A percentile compares a stretch with the other conserved stretches of the same genome.
Conservation (phyloP, 2,797 vertebrate species). For the Podargus strigoides region DNA sequence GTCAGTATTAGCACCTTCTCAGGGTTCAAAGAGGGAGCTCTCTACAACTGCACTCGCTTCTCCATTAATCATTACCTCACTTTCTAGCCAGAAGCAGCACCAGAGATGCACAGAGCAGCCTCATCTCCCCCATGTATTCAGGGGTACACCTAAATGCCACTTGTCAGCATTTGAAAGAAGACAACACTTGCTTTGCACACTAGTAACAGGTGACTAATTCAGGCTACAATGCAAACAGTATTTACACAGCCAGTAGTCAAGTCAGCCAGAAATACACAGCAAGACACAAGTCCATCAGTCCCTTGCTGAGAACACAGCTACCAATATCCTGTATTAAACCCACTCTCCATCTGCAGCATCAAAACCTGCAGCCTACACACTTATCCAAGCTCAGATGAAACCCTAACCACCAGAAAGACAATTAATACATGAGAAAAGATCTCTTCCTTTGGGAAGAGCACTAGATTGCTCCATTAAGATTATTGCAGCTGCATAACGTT, state of each 20-base stretch:
- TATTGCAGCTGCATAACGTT: conserved; percentile 32
- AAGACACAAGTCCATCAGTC: rapidly evolving
- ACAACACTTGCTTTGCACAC: not conserved
- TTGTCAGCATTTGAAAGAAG: not conserved
- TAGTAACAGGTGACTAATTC: not conserved
- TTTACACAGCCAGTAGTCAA: not conserved
- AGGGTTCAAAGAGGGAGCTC: not conserved
- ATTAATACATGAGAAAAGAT: conserved; percentile 64
- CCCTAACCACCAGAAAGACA: conserved; percentile 43
- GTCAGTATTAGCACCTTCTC: not conserved
- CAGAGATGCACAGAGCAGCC: not conserved
- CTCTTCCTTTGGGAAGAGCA: conserved; percentile 58
- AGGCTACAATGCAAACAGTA: not conserved
- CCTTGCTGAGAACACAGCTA: not conserved
- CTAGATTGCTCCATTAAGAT: conserved; percentile 55
- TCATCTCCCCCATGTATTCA: not conserved
- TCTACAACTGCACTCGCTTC: not conserved
- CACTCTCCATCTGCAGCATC: not conserved
- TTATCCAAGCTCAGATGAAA: conserved; percentile 47
- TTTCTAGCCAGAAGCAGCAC: not conserved
- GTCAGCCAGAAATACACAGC: not conserved
- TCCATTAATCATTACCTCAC: not conserved
- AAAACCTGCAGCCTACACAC: not conserved
- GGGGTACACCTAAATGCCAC: not conserved
- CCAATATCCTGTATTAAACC: not conserved